phyloP scores from a whole-genome alignment of 2,113 vertebrate genomes.

The Oncorhynchus kisutch region DNA sequence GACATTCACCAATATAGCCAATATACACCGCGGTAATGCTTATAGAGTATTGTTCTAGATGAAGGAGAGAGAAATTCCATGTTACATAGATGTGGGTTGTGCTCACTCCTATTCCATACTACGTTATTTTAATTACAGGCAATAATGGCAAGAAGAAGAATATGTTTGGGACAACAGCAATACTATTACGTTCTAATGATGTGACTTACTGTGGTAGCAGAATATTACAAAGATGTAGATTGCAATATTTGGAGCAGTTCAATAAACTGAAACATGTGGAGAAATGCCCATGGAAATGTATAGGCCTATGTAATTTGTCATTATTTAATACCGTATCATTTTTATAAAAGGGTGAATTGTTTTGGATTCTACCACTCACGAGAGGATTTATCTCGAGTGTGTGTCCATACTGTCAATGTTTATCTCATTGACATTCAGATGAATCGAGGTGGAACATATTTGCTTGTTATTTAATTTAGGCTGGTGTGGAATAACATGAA shows the following conservation, averaged over 20 bases:
- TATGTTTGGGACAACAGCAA: neutral
- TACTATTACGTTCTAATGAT: neutral
- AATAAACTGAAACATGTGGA: neutral
- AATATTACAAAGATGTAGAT: neutral
- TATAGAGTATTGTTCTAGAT: no score
- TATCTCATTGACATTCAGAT: constrained; percentile 11
- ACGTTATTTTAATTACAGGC: neutral
- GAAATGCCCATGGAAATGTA: neutral
- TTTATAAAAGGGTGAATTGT: neutral
- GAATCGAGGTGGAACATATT: constrained; percentile 11
- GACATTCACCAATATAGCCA: neutral
- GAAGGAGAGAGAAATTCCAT: no score
- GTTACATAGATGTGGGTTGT: neutral
- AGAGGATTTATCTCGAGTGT: neutral
- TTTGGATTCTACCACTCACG: neutral
- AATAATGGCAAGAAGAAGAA: neutral
- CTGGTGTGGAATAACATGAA: constrained; percentile 5
- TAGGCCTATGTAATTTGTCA: neutral
- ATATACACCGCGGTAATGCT: no score
- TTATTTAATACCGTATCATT: neutral
- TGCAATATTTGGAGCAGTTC: neutral
- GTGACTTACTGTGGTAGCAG: neutral
- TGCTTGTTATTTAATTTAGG: constrained; percentile 4
- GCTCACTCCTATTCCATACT: neutral
- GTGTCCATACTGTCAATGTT: neutral